Base-by-base conservation (phyloP, 2,113 vertebrate species). In the Pomatorhinus ruficollis region DNA sequence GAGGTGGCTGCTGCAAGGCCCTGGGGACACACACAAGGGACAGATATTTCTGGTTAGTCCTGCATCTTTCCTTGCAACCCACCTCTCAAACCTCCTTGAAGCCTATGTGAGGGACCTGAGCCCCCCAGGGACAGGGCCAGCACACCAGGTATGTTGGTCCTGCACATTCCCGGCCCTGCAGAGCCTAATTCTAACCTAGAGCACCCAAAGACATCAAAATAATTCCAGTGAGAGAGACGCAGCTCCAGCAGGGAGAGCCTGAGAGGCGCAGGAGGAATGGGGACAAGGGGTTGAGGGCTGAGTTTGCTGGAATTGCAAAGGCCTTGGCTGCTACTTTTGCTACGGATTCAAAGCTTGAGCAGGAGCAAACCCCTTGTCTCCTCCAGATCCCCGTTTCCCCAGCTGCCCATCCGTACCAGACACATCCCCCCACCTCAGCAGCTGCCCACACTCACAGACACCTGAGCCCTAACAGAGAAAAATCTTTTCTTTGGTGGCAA, bases 101-200 rank as follows among this genome's bases (percentile, higher is more conserved):
- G 37, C 9, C n/a, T 21, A 2, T 0, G 0, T 1, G 5, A 44
- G 6, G 4, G 11, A 37, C 63, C 40, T 6, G 3, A 72, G 53
- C 4, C 4, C 3, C 10, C 8, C 28, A 21, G 35, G 8, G 3
- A 17, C 24, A 65, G 21, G 21, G 24, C 35, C 20, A 22, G 25
- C 21, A 23, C 42, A 49, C 6, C 50, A 66, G 60, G 42, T 31
- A 15, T 28, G 30, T 22, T n/a, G 65, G 60, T 71, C 18, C 65
- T 40, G 35, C 74, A 28, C 2, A 7, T 16, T 19, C 14, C 31
- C 5, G 5, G 53, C 35, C 86, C 56, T 24, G 28, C 39, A 53
- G 50, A 84, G n/a, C 37, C 63, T 52, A 82, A 0, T 31, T 6
- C 47, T 42, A 27, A 15, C 31, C 47, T 75, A 66, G 23, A 71